These are phyloP conservation scores for Natator depressus DNA, from an alignment of 2,113 vertebrate genomes.

Conservation along the genomic window DNA sequence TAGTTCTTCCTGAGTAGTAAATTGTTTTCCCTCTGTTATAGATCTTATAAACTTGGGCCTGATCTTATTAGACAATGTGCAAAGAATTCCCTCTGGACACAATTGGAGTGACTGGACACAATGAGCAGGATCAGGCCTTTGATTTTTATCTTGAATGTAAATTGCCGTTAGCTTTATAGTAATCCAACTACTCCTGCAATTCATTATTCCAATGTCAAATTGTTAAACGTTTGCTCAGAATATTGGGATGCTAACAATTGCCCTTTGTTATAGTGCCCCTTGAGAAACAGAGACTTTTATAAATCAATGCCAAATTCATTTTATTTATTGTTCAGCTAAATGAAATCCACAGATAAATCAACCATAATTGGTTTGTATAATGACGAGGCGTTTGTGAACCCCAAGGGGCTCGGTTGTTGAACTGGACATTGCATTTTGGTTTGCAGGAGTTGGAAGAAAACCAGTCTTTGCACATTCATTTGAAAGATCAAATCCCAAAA, in stretches of 20 bases:
- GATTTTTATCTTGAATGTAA: neutral
- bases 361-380: conserved; percentile 12
- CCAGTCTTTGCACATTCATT: neutral
- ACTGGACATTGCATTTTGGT: neutral
- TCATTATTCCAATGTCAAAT: neutral
- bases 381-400: neutral
- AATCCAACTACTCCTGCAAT: neutral
- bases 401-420: neutral
- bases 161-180: neutral
- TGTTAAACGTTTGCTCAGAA: neutral
- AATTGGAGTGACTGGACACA: neutral
- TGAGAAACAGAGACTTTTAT: neutral
- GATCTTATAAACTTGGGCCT: conserved; percentile 29
- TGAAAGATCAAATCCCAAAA: neutral
- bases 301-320: neutral
- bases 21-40: neutral
- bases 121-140: neutral
- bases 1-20: conserved; percentile 33
- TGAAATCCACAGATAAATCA: neutral
- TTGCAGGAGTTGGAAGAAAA: neutral
- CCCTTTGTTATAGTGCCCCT: neutral
- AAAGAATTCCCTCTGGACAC: conserved; percentile 29
- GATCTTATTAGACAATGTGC: neutral
- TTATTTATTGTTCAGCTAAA: conserved; percentile 11
- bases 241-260: neutral